Evolutionary conservation across 2,888 invertebrate genomes (phyloP).

Genomic region (Adelognathus sp.): DNA sequence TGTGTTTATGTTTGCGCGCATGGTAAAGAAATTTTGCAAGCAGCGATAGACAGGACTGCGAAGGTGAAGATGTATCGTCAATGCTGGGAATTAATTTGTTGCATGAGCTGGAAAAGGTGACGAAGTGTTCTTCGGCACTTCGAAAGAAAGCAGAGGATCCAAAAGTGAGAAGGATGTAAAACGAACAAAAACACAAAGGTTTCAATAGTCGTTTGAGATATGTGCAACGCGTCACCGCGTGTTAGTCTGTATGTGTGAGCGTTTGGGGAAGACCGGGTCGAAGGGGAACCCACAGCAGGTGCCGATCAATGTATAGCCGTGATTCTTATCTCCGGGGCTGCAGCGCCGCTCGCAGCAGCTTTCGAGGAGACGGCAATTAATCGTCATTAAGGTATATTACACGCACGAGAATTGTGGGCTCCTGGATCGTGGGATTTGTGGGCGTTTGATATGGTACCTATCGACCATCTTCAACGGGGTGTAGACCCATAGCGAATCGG

Average conservation of each 20-base stretch:
- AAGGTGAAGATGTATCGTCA: slow-evolving; percentile 28
- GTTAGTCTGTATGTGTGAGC: background rate
- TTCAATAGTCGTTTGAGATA: background rate
- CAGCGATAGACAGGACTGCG: background rate
- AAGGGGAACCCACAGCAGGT: slow-evolving; percentile 58
- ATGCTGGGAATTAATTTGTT: slow-evolving; percentile 24
- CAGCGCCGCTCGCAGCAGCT: slow-evolving; percentile 8
- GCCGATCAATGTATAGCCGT: slow-evolving; percentile 62
- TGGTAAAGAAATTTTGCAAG: background rate
- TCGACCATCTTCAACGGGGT: background rate
- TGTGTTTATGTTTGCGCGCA: background rate
- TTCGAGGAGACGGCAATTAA: slow-evolving; percentile 62
- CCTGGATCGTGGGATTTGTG: slow-evolving; percentile 62
- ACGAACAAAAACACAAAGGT: background rate
- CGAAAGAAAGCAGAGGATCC: background rate
- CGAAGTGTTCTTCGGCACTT: background rate
- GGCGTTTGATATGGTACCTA: slow-evolving; percentile 44
- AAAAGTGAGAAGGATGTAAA: background rate
- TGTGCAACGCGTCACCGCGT: background rate
- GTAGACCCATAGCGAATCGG: background rate
- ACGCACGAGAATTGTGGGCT: slow-evolving; percentile 66
- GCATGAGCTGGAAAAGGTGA: slow-evolving; percentile 19
- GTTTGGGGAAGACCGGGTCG: slow-evolving; percentile 15
- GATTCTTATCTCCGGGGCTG: slow-evolving; percentile 59
- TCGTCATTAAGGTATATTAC: slow-evolving; percentile 69